Evolutionary conservation across 2,888 invertebrate genomes (phyloP), one percentile per base, ranked within the genome.

Genomic region (Mantis religiosa): DNA sequence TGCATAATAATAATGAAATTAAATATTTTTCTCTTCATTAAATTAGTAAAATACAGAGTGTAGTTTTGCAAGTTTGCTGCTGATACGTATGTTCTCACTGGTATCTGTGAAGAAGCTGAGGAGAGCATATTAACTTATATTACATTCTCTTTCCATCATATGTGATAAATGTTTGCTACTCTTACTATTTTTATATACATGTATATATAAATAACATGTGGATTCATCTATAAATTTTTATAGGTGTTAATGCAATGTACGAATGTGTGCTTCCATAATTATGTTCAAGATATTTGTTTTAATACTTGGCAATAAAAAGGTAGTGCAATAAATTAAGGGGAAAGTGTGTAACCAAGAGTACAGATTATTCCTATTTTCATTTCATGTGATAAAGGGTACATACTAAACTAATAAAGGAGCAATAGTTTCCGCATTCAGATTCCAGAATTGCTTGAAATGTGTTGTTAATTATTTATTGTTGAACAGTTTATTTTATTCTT

Each of bases 101-200:
- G 54, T 71, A 71, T 71, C 25, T 71, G 15, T 54, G 15, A 71
- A 71, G 20, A 71, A 71, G 20, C 54, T 71, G 54, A 71, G 25
- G 54, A 71, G 25, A 71, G 54, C 25, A 71, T 71, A 71, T 71
- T 71, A 71, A 71, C 20, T 71, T 25, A 20, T 15, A 20, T 54
- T 15, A 14, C 14, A 15, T 71, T 25, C 25, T 71, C 54, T 71
- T 71, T 71, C 54, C 54, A 71, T 85, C 15, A 85, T 34, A 85
- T 85, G 34, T 28, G 41, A 81, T 82, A 81, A 88, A 88, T 88
- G 88, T 88, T 88, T 84, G 84, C 84, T 84, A 83, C 71, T 54
- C 47, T 85, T 83, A 86, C 85, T 89, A 89, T 89, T 83, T 89
- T 89, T 89, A 85, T 85, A 85, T 83, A 54, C 86, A 41, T 85